Evolutionary conservation across 1,140 invertebrate genomes (phyloP), one percentile per base, ranked within the genome.

Genomic region (Telenomus remus): DNA sequence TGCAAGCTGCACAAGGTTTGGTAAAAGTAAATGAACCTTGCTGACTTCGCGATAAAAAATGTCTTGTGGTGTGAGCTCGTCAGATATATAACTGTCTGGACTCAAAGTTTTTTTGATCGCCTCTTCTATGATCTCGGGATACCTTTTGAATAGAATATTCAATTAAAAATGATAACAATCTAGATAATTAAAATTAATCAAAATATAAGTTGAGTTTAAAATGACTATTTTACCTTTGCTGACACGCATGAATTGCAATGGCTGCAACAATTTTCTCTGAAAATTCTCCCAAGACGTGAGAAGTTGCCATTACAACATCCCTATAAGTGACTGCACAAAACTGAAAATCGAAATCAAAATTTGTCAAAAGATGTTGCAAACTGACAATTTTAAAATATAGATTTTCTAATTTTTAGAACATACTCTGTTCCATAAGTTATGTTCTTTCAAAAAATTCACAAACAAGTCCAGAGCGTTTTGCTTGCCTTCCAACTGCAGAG

Each of bases 401-500:
- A 51, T 15, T 19, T 39, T 35, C n/a, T 33, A 14, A 42, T 53
- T 37, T 4, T 39, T 3, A 39, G 9, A 54, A 66, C 84, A 81
- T 80, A 94, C 91, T 78, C 92, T 90, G 34, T 90, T 89, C 94
- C 94, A 95, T 7, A 97, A 82, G 12, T 90, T 90, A 44, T 91
- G 89, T 46, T 92, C 91, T 81, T 94, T 93, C n/a, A 97, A 86
- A 85, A 97, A 97, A 34, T 91, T 86, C 19, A 93, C 84, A 79
- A 91, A 94, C 11, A 95, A 90, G 51, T 93, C 90, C 47, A 95
- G 89, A 2, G 94, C 95, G 80, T 92, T 91, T 76, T 93, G 92
- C 86, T 98, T 98, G 80, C 96, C 95, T 72, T 93, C 92, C 8
- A 98, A 84, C 84, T 97, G 96, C 74, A 94, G 92, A 0, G 91